Conservation (phyloP, 2,888 invertebrate species). For the Megastigmus dorsalis region DNA sequence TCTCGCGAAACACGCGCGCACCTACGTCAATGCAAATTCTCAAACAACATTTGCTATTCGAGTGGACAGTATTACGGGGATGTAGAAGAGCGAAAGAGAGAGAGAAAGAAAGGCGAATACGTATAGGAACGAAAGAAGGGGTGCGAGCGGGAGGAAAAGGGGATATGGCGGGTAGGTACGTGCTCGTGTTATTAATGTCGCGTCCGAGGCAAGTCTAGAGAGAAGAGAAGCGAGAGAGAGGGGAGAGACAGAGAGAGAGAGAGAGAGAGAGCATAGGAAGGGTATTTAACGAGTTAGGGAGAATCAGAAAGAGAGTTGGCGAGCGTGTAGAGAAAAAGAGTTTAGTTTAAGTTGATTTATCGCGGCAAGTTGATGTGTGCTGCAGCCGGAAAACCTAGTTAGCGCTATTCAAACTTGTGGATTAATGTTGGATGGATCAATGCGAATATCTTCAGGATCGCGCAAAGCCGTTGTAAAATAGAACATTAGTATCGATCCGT, state of each 20-base stretch:
- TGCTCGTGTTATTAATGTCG: constrained; percentile 67
- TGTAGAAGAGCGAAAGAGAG: neutral
- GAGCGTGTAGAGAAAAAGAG: constrained; percentile 3
- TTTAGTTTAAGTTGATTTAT: constrained; percentile 38
- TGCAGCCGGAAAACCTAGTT: constrained; percentile 4
- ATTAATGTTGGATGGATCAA: no score
- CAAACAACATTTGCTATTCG: constrained; percentile 49
- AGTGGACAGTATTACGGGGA: constrained; percentile 42
- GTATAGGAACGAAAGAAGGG: neutral
- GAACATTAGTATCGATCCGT: no score
- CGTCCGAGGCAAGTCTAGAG: constrained; percentile 5
- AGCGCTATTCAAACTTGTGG: no score
- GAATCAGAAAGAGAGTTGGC: constrained; percentile 11
- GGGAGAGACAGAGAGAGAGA: constrained; percentile 18
- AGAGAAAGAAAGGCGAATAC: neutral
- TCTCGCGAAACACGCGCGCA: neutral
- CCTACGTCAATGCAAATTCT: constrained; percentile 50
- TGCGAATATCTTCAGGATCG: no score
- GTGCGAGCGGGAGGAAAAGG: constrained; percentile 2
- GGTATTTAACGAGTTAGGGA: constrained; percentile 45
- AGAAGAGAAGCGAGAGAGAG: constrained; percentile 37
- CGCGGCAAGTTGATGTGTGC: constrained; percentile 12
- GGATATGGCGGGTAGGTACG: constrained; percentile 60
- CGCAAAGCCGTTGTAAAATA: no score
- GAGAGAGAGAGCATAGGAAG: neutral